Evolutionary conservation across 1,140 invertebrate genomes (phyloP).

Genomic region (Teleogryllus occipitalis): DNA sequence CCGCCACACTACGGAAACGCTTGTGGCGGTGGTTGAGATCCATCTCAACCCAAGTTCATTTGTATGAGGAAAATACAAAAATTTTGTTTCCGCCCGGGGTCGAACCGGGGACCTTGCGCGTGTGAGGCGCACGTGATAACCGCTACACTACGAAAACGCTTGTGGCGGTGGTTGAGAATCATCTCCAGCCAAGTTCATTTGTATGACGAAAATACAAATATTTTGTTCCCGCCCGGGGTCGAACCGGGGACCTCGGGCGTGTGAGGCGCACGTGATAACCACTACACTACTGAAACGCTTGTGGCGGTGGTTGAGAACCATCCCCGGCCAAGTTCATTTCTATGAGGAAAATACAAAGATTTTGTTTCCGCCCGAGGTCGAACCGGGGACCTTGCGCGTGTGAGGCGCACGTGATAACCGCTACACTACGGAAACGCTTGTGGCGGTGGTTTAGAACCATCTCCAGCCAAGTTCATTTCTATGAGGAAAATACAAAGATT

Average conservation of each 20-base stretch:
- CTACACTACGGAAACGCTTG: slow-evolving; percentile 23
- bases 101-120: slow-evolving; percentile 23
- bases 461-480: too few species aligned
- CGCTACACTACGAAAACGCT: slow-evolving; percentile 23
- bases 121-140: slow-evolving; percentile 23
- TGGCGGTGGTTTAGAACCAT: too few species aligned
- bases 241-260: slow-evolving; percentile 54
- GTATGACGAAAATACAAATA: too few species aligned
- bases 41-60: too few species aligned
- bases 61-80: too few species aligned
- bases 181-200: too few species aligned
- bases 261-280: slow-evolving; percentile 54
- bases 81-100: slow-evolving; percentile 21
- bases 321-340: too few species aligned
- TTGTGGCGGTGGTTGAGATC: too few species aligned
- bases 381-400: slow-evolving; percentile 23
- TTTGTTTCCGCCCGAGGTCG: slow-evolving; percentile 22
- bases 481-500: too few species aligned
- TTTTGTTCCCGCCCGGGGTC: slow-evolving; percentile 51
- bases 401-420: slow-evolving; percentile 22
- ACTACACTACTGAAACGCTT: slow-evolving; percentile 43
- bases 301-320: too few species aligned
- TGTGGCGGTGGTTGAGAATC: too few species aligned
- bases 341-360: too few species aligned
- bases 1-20: slow-evolving; percentile 23